These are phyloP conservation scores for Argyresthia goedartella DNA, from an alignment of 2,888 invertebrate species.

Conservation along the genomic window DNA sequence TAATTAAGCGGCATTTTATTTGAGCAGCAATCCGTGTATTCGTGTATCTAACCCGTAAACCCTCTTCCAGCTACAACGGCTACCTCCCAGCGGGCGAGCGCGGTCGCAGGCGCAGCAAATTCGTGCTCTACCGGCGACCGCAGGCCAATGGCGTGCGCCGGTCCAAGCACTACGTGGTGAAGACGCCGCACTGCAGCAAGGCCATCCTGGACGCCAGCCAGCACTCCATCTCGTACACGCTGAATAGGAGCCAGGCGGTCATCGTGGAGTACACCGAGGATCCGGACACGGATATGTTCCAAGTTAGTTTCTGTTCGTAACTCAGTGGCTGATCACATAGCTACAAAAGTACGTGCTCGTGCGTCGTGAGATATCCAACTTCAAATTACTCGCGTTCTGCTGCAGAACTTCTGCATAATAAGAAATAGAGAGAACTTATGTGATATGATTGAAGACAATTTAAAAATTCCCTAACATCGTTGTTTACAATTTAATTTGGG, in stretches of 20 bases:
- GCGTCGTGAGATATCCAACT: neutral
- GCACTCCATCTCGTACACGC: slow-evolving; percentile 97
- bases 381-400: neutral
- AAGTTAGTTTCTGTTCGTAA: too few species aligned
- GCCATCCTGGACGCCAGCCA: slow-evolving; percentile 94
- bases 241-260: slow-evolving; percentile 96
- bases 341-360: neutral
- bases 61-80: slow-evolving; percentile 87
- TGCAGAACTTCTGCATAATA: too few species aligned
- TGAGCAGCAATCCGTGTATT: too few species aligned
- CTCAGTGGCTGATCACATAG: neutral
- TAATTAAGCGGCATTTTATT: too few species aligned
- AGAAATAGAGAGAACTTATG: neutral
- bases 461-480: neutral
- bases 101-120: slow-evolving; percentile 94
- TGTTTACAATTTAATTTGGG: too few species aligned
- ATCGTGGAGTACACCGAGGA: slow-evolving; percentile 98
- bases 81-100: slow-evolving; percentile 93
- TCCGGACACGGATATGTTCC: slow-evolving; percentile 98
- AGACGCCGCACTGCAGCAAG: slow-evolving; percentile 95
- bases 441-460: neutral
- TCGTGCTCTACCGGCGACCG: slow-evolving; percentile 87
- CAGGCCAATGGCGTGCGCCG: slow-evolving; percentile 93
- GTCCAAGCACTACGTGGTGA: slow-evolving; percentile 95
- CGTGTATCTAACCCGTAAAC: neutral